These are phyloP conservation scores for Podotricha telesiphe DNA, from an alignment of 2,888 invertebrate species.

Conservation along the genomic window DNA sequence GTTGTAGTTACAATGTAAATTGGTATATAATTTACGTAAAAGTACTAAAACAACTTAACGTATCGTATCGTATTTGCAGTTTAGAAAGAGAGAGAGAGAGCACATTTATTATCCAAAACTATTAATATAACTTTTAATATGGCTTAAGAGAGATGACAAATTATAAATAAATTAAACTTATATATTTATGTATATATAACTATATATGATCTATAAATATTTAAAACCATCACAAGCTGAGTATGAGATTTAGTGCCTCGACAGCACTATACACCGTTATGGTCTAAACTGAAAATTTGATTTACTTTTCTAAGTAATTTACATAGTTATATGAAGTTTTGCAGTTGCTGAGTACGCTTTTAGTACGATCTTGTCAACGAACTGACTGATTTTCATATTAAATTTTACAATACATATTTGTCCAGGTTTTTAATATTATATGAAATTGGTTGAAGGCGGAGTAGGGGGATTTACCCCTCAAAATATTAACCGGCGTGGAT, in stretches of 20 bases:
- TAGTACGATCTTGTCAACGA: neutral
- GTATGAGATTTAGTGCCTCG: constrained; percentile 7
- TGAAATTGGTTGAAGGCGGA: neutral
- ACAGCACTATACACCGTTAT: constrained; percentile 24
- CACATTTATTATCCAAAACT: no score
- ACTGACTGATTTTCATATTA: constrained; percentile 1
- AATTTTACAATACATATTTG: neutral
- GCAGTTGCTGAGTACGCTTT: constrained; percentile 18
- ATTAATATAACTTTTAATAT: no score
- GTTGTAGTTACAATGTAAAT: no score
- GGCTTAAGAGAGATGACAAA: no score
- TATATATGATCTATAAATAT: neutral
- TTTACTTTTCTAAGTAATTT: constrained; percentile 45
- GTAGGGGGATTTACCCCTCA: no score
- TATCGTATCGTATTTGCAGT: no score
- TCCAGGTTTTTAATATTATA: neutral
- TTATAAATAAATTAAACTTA: no score
- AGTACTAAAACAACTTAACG: no score
- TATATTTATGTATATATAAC: no score
- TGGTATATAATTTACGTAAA: no score
- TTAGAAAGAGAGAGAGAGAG: no score
- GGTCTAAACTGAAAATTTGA: constrained; percentile 42
- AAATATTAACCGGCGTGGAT: no score
- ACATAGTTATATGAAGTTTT: constrained; percentile 39
- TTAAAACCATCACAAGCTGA: neutral